Conservation (phyloP, 2,888 invertebrate species). For the Galerucella calmariensis region DNA sequence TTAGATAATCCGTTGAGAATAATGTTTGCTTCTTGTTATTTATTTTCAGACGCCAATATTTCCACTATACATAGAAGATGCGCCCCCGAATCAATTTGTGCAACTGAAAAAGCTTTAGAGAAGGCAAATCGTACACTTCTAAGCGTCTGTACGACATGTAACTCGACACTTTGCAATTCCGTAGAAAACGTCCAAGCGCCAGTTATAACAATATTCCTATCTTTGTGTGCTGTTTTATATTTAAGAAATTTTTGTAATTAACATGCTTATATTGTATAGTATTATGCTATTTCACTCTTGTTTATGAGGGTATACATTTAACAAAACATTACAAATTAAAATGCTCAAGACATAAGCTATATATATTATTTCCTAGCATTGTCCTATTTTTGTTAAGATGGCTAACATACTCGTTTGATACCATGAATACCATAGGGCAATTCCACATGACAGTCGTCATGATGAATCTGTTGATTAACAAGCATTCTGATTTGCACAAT, state of each 20-base stretch:
- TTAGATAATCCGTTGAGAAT: background rate
- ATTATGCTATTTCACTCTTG: background rate
- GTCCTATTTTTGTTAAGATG: no score
- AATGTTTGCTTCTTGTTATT: background rate
- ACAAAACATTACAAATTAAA: background rate
- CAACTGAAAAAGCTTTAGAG: background rate
- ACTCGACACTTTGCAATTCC: constrained; percentile 22
- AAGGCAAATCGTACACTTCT: background rate
- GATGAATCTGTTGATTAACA: no score
- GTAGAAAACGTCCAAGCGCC: background rate
- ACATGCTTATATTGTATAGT: background rate
- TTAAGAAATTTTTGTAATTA: background rate
- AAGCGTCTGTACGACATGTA: constrained; percentile 13
- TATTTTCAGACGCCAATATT: constrained; percentile 3
- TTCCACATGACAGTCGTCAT: no score
- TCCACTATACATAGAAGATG: constrained; percentile 19
- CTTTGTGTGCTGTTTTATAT: background rate
- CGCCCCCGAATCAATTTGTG: constrained; percentile 4
- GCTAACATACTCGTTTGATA: no score
- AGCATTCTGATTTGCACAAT: no score
- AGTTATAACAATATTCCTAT: background rate
- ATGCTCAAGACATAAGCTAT: no score
- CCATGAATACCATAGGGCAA: no score
- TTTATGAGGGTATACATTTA: background rate
- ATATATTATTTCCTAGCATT: no score